phyloP scores from a whole-genome alignment of 2,113 vertebrate species.

The Corythoichthys intestinalis region DNA sequence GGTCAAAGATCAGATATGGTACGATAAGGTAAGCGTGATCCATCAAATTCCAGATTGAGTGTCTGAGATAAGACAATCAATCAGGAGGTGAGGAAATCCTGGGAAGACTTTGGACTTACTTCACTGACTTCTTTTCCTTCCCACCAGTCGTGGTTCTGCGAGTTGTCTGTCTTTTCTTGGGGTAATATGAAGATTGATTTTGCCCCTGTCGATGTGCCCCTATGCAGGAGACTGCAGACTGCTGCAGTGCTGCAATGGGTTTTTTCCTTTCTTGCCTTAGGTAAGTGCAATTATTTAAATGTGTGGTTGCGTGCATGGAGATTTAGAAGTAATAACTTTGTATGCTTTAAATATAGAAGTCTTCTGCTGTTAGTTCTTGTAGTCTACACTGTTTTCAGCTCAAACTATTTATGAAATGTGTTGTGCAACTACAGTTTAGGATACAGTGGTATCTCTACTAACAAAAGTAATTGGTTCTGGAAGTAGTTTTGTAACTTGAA shows the following conservation, averaged over 20 bases:
- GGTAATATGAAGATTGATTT: constrained; percentile 77
- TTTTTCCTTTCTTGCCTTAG: constrained; percentile 76
- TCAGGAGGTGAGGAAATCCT: constrained; percentile 18
- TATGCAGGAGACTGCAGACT: constrained; percentile 78
- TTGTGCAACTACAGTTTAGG: neutral
- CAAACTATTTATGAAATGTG: neutral
- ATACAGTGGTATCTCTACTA: no score
- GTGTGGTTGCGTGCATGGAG: neutral
- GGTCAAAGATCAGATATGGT: constrained; percentile 56
- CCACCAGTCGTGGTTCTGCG: constrained; percentile 5
- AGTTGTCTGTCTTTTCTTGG: constrained; percentile 8
- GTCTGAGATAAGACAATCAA: constrained; percentile 52
- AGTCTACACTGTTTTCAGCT: neutral
- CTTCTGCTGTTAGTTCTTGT: neutral
- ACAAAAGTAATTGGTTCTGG: no score
- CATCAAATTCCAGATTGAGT: constrained; percentile 27
- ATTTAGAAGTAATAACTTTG: neutral
- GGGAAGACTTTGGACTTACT: constrained; percentile 67
- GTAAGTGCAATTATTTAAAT: constrained; percentile 65
- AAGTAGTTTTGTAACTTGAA: no score
- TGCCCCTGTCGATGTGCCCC: constrained; percentile 68
- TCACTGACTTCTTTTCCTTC: constrained; percentile 5
- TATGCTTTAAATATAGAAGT: neutral
- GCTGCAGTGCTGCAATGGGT: constrained; percentile 75
- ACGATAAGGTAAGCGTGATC: constrained; percentile 32